Evolutionary conservation across 2,797 vertebrate genomes (phyloP), one percentile per base, ranked within the genome.

Genomic region (Notoglanidium macrostoma): DNA sequence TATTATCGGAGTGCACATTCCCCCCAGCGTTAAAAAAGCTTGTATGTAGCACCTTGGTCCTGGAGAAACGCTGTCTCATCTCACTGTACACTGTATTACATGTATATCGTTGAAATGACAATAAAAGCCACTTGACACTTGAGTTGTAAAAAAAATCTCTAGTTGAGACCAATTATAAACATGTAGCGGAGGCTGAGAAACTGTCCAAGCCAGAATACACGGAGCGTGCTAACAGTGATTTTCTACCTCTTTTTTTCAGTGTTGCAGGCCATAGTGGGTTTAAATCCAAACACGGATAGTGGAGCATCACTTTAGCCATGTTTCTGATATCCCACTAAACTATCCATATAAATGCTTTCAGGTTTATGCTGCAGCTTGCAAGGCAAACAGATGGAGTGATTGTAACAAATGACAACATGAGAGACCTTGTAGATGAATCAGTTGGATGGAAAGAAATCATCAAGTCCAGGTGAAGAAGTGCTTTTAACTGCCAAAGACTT

Each of bases 321-420:
- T 61, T 57, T 1, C 8, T 49, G 7, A 49, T 49, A 19, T 0
- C 63, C 3, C 4, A 21, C n/a, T 21, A 21, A 67, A 32, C 8
- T 11, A 29, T 83, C 1, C n/a, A 21, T 51, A 23, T 21, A 14
- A 29, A n/a, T 65, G 44, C n/a, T 67, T 55, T 79, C 92, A 98
- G 97, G 90, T 92, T 97, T 1, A 97, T 98, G 95, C 94, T 98
- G 84, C 95, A 95, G 85, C 92, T 94, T 17, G 97, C 97, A 0
- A 95, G 97, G 89, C 93, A 94, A 91, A 97, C 95, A 0, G 89
- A 95, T 0, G 97, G 97, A 0, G 96, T 98, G 85, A 98, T 98
- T 3, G 97, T 98, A 54, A 98, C 97, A 0, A 98, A 98, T 0
- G 97, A 98, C 92, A 97, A 98, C 89, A 94, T 98, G 92, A 94